phyloP scores from a whole-genome alignment of 2,113 vertebrate genomes.

The Anas platyrhynchos region DNA sequence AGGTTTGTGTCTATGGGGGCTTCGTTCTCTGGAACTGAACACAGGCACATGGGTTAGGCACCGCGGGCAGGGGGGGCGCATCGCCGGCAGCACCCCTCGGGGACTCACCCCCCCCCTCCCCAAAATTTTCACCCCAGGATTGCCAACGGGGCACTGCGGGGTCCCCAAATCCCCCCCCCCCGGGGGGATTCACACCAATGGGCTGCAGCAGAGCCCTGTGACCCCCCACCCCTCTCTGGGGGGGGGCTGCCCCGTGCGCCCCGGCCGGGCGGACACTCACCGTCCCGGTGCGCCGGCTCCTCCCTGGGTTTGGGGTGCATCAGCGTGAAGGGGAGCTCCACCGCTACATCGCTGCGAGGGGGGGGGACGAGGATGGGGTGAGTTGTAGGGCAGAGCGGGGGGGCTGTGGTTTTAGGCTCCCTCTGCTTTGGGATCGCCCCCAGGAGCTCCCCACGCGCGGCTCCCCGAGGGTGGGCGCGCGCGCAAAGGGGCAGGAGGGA shows the following conservation, averaged over 20 bases:
- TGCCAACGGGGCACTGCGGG: too few relatives aligned
- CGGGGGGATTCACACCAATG: too few relatives aligned
- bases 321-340: constrained; percentile 93
- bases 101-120: too few relatives aligned
- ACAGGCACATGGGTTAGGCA: constrained; percentile 39
- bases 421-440: too few relatives aligned
- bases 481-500: background rate
- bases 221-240: too few relatives aligned
- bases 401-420: too few relatives aligned
- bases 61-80: background rate
- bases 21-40: constrained; percentile 88
- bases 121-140: too few relatives aligned
- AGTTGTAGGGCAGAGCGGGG: background rate
- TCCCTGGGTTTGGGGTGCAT: constrained; percentile 96
- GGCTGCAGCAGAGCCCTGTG: too few relatives aligned
- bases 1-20: constrained; percentile 91
- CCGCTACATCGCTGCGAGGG: constrained; percentile 87
- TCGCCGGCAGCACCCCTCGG: background rate
- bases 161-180: too few relatives aligned
- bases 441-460: too few relatives aligned
- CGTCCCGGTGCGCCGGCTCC: constrained; percentile 84
- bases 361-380: background rate
- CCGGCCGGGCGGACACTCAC: constrained; percentile 62
- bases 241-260: background rate
- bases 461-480: too few relatives aligned